These are phyloP conservation scores for Cephalophus harveyi DNA, from an alignment of 2,113 vertebrate genomes.

Conservation along the genomic window DNA sequence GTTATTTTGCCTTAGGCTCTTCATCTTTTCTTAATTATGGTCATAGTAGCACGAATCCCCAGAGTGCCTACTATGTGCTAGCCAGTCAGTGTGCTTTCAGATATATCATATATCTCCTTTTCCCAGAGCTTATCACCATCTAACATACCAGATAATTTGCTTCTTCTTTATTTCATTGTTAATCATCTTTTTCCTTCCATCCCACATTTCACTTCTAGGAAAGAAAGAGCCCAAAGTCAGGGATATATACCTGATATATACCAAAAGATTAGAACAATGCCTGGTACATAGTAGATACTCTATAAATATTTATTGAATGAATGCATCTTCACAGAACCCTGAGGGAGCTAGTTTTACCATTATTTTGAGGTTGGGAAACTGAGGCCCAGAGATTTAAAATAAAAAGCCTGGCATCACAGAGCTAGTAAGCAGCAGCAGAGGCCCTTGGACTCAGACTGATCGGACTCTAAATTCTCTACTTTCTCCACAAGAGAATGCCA, in stretches of 20 bases:
- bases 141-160: not conserved
- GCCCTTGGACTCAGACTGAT: not conserved
- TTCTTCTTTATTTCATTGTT: not conserved
- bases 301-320: not conserved
- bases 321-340: not conserved
- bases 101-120: not conserved
- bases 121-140: not conserved
- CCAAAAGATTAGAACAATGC: not conserved
- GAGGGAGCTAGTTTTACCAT: not conserved
- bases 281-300: not conserved
- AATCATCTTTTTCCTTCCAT: not conserved
- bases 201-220: not conserved
- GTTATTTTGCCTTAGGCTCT: not conserved
- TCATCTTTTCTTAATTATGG: conserved; percentile 16
- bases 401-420: not conserved
- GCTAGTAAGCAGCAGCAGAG: not conserved
- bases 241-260: not conserved
- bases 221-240: not conserved
- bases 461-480: not conserved
- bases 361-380: not conserved
- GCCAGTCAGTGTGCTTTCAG: not conserved
- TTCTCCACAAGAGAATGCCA: not conserved
- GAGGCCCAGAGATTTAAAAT: not conserved
- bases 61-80: conserved; percentile 1
- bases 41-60: not conserved